Conservation (phyloP, 2,888 invertebrate genomes). For the Ophion ventricosus region DNA sequence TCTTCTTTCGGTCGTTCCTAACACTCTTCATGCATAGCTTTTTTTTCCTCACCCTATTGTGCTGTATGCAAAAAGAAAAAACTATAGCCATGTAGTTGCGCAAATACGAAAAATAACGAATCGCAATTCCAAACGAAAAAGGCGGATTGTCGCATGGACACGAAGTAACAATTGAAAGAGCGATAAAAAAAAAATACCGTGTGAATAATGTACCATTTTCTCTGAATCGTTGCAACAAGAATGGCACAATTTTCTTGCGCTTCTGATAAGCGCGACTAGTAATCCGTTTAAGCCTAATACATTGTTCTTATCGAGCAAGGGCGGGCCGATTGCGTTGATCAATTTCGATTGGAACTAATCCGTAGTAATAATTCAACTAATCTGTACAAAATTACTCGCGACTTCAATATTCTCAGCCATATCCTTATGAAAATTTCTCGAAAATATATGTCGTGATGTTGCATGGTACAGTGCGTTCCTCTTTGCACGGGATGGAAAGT, state of each 20-base stretch:
- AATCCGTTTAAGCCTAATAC: neutral
- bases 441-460: neutral
- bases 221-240: neutral
- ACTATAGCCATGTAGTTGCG: neutral
- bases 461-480: neutral
- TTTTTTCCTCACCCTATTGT: neutral
- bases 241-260: neutral
- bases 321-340: neutral
- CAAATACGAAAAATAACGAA: neutral
- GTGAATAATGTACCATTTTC: neutral
- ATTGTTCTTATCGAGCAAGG: neutral
- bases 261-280: neutral
- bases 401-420: neutral
- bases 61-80: neutral
- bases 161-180: too few relatives aligned
- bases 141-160: neutral
- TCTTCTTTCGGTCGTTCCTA: neutral
- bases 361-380: neutral
- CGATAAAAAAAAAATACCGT: too few relatives aligned
- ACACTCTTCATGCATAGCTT: conserved; percentile 15
- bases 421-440: neutral
- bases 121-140: neutral
- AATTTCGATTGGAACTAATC: neutral
- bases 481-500: neutral
- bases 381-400: conserved; percentile 7